Percentiles rank a stretch among this genome's conserved stretches.
Evolutionary conservation across 2,888 invertebrate species (phyloP).

Genomic region (Parasteatoda lunata): DNA sequence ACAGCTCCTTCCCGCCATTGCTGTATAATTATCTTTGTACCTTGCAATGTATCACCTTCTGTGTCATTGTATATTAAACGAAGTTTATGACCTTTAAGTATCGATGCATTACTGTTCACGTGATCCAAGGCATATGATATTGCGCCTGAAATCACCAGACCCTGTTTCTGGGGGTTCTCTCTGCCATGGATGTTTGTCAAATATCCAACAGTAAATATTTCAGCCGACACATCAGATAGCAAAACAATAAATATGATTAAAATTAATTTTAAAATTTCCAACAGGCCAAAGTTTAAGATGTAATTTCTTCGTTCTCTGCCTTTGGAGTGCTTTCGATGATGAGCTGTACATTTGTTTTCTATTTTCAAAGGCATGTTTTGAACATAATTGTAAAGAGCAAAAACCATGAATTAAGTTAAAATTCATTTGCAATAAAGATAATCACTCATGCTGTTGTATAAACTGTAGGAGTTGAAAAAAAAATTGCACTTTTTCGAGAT

Average conservation of each 20-base stretch:
- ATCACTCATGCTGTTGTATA: too few relatives aligned
- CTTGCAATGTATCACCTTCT: constrained; percentile 86
- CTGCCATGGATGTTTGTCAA: constrained; percentile 86
- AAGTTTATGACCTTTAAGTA: constrained; percentile 82
- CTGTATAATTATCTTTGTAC: constrained; percentile 78
- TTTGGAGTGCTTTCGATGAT: too few relatives aligned
- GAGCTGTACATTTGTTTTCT: too few relatives aligned
- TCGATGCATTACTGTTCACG: constrained; percentile 82
- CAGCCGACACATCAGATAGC: constrained; percentile 9
- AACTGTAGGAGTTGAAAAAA: too few relatives aligned
- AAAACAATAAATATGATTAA: background rate
- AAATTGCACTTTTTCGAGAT: too few relatives aligned
- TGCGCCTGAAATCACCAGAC: constrained; percentile 91
- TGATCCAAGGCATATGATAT: constrained; percentile 90
- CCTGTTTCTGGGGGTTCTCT: constrained; percentile 80
- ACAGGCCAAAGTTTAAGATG: too few relatives aligned
- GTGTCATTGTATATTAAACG: constrained; percentile 84
- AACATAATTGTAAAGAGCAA: too few relatives aligned
- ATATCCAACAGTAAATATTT: constrained; percentile 85
- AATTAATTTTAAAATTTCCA: background rate
- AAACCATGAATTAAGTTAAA: too few relatives aligned
- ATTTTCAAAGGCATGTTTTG: background rate
- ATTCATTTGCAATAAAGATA: too few relatives aligned
- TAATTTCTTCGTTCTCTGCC: too few relatives aligned
- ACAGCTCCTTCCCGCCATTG: constrained; percentile 69